Evolutionary conservation across 2,888 invertebrate genomes (phyloP).

Genomic region (Boloria euphrosyne): DNA sequence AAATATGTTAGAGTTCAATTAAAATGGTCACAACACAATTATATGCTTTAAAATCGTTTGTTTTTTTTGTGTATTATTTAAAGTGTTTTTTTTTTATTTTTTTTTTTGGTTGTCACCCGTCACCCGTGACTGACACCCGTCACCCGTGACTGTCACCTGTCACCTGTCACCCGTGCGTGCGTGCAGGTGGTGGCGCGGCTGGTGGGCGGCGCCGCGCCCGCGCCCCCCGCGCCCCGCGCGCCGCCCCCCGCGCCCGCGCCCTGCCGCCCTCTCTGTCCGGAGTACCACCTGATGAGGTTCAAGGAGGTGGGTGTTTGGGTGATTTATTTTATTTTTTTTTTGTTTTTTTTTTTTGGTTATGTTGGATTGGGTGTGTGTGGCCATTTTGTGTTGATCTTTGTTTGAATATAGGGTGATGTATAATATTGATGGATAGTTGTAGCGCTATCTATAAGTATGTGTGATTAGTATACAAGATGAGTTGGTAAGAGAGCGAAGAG

Average conservation of each 20-base stretch:
- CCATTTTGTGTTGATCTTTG: background rate
- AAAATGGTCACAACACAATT: background rate
- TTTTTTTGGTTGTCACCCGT: too few relatives aligned
- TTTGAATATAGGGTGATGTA: too few relatives aligned
- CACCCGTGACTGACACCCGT: too few relatives aligned
- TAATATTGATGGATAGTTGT: too few relatives aligned
- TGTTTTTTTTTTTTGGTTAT: background rate
- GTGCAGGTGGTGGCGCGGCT: conserved; percentile 54
- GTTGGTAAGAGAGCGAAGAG: too few relatives aligned
- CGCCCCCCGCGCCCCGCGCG: conserved; percentile 60
- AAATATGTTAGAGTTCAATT: background rate
- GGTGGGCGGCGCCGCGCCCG: conserved; percentile 59
- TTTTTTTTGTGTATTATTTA: too few relatives aligned
- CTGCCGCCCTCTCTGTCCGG: conserved; percentile 66
- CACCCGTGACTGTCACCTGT: background rate
- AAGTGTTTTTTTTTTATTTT: too few relatives aligned
- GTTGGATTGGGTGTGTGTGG: background rate
- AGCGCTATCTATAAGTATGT: too few relatives aligned
- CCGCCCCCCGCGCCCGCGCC: conserved; percentile 52
- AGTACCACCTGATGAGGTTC: conserved; percentile 71
- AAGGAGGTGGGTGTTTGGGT: conserved; percentile 56
- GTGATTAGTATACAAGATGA: too few relatives aligned
- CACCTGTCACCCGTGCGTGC: conserved; percentile 3
- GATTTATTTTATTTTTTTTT: background rate
- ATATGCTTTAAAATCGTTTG: background rate